Conservation (phyloP, 2,888 invertebrate genomes). For the Stratiomys singularior region DNA sequence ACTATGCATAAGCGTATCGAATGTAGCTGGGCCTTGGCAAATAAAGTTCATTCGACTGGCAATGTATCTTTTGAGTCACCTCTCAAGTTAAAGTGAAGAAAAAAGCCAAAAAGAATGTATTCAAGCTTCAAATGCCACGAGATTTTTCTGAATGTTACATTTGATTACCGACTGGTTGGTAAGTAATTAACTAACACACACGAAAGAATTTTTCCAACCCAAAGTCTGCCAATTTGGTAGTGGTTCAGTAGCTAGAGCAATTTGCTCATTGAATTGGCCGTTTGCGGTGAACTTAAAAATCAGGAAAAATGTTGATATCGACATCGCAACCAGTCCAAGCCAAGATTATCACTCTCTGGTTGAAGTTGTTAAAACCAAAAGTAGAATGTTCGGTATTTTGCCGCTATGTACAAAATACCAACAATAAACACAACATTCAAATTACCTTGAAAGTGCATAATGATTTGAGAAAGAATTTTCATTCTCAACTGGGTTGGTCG, state of each 20-base stretch:
- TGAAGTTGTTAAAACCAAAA: constrained; percentile 29
- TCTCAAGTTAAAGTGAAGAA: too few relatives aligned
- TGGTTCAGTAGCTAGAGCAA: not conserved
- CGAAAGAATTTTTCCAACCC: not conserved
- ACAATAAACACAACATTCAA: constrained; percentile 26
- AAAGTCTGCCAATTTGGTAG: not conserved
- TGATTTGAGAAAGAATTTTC: constrained; percentile 12
- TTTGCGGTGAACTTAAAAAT: not conserved
- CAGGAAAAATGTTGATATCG: constrained; percentile 12
- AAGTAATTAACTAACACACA: not conserved
- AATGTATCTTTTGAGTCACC: not conserved
- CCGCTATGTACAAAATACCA: constrained; percentile 4
- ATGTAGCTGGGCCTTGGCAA: not conserved
- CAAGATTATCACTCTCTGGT: not conserved
- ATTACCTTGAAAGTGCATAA: constrained; percentile 27
- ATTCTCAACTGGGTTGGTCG: constrained; percentile 22
- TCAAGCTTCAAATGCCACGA: constrained; percentile 1
- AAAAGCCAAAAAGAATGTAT: too few relatives aligned
- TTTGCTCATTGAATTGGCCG: not conserved
- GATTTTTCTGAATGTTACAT: constrained; percentile 6
- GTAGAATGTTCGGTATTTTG: constrained; percentile 42
- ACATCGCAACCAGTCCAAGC: constrained; percentile 9
- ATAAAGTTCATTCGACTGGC: not conserved
- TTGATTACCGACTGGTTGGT: not conserved
- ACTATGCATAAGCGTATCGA: not conserved